Percentiles rank a stretch among this genome's conserved stretches.
Evolutionary conservation across 2,888 invertebrate species (phyloP).

Genomic region (Clanis bilineata): DNA sequence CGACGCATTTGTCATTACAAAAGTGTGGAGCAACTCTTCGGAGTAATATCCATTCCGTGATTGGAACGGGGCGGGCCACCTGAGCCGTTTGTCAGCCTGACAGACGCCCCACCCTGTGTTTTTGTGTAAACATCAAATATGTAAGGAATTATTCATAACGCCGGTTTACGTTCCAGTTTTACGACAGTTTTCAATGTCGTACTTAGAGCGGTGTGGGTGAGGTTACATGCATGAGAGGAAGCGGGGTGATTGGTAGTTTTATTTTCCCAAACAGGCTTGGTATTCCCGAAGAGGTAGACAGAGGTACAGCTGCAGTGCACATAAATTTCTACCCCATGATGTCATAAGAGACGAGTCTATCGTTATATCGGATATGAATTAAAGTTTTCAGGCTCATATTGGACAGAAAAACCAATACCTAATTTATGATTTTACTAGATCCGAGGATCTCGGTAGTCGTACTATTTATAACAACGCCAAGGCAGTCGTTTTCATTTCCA

Average conservation of each 20-base stretch:
- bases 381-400: too few relatives aligned
- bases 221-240: not conserved
- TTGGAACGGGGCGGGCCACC: constrained; percentile 49
- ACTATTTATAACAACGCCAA: too few relatives aligned
- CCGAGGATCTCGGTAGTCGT: too few relatives aligned
- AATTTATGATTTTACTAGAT: too few relatives aligned
- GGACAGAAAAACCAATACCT: too few relatives aligned
- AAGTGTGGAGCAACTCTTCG: constrained; percentile 26
- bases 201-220: constrained; percentile 11
- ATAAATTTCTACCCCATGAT: too few relatives aligned
- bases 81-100: constrained; percentile 53
- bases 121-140: constrained; percentile 52
- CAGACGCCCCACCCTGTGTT: constrained; percentile 40
- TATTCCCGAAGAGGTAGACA: too few relatives aligned
- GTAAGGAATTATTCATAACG: constrained; percentile 50
- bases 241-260: not conserved
- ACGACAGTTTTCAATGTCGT: constrained; percentile 35
- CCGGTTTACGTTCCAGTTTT: constrained; percentile 40
- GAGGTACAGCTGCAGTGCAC: too few relatives aligned
- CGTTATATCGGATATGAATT: too few relatives aligned
- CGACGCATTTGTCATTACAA: constrained; percentile 10
- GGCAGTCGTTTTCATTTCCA: too few relatives aligned
- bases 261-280: not conserved
- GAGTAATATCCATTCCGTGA: constrained; percentile 52
- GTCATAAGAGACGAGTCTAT: too few relatives aligned